Base-by-base conservation (phyloP, 2,888 invertebrate species). In the Zaprionus bogoriensis region DNA sequence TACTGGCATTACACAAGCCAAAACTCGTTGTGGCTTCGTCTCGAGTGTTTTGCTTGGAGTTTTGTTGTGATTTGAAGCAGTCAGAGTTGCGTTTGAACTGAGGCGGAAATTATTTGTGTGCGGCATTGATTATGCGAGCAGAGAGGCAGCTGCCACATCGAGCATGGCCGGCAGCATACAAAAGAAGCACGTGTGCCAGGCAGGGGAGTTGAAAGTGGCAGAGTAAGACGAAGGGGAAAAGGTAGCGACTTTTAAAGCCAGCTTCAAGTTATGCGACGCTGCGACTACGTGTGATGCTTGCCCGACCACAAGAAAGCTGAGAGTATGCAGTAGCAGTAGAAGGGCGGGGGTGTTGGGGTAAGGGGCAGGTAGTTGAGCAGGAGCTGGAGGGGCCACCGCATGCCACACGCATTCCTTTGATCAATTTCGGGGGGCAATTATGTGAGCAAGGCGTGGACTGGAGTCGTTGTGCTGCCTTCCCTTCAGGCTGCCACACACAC, bases 11-110 rank as follows among this genome's bases (percentile, higher is more conserved):
- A 36, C 32, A 17, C 32, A 36, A 36, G 7, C 14, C 14, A 36
- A 36, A 36, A 36, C 48, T 58, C 58, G 58, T 58, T 71, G 46
- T 7, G 60, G 27, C 20, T 42, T n/a, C 27, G 20, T 17, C 32
- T 53, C 6, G 4, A 42, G 30, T 47, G 41, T 54, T 59, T 44
- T 19, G 12, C 20, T 32, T 39, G 44, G 54, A 66, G 50, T 44
- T 38, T 77, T 82, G 65, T 84, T 84, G 67, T 77, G 85, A 67
- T 75, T 74, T 67, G 58, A n/a, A 52, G 52, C 57, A 64, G 57
- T 38, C 14, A n/a, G n/a, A n/a, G 23, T 39, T 42, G 39, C 48
- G 41, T 42, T 60, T 55, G 48, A 52, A 41, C 53, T 53, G 38
- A 27, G 39, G 52, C 50, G 65, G 47, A 80, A 69, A 61, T 69